A percentile compares a stretch with the other conserved stretches of the same genome.
These are phyloP conservation scores for Sminthurinus aureus DNA, from an alignment of 2,888 invertebrate species.

Conservation along the genomic window DNA sequence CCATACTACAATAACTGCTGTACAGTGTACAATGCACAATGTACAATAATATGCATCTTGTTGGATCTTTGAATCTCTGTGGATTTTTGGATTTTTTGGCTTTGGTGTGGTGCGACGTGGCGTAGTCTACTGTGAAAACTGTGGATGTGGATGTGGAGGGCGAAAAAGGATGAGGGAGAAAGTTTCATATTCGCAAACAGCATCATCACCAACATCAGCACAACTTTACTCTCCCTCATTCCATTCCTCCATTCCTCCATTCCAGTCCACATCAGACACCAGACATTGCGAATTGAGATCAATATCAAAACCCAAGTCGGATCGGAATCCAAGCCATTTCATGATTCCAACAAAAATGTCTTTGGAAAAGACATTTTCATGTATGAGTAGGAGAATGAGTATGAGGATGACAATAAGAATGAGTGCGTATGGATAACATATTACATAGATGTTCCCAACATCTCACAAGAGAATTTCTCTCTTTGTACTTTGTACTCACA, in stretches of 20 bases:
- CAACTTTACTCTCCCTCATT: constrained; percentile 18
- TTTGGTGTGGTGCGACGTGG: neutral
- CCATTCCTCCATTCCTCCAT: neutral
- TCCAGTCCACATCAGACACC: neutral
- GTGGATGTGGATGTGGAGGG: neutral
- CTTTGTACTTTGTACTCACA: too few relatives aligned
- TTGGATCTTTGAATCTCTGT: neutral
- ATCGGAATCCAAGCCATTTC: constrained; percentile 5
- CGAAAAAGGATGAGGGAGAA: neutral
- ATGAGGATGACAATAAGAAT: neutral
- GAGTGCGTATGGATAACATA: neutral
- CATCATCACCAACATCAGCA: neutral
- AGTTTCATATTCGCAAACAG: constrained; percentile 19
- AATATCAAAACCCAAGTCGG: constrained; percentile 32
- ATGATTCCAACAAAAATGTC: constrained; percentile 1
- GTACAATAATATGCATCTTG: neutral
- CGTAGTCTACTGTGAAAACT: constrained; percentile 10
- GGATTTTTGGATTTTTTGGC: neutral
- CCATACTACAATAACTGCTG: too few relatives aligned
- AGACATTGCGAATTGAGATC: constrained; percentile 14
- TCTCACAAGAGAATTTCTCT: too few relatives aligned
- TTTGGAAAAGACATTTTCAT: constrained; percentile 21
- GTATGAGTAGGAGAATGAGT: neutral
- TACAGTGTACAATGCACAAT: neutral
- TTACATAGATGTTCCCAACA: too few relatives aligned